phyloP scores from a whole-genome alignment of 1,140 invertebrate species.

The Pissodes strobi region DNA sequence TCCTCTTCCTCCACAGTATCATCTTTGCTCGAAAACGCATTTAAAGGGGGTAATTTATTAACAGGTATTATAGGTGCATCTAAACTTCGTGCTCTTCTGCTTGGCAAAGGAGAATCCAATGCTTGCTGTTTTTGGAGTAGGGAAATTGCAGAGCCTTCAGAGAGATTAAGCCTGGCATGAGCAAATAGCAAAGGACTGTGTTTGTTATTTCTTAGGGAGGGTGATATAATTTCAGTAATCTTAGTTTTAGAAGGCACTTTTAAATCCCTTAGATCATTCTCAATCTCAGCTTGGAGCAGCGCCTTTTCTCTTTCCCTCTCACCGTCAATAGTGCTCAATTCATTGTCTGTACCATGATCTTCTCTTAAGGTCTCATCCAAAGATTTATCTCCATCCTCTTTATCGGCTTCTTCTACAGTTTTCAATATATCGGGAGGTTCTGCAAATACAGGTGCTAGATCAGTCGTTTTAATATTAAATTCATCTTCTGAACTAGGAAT shows the following conservation, averaged over 20 bases:
- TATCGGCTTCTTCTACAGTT: constrained; percentile 48
- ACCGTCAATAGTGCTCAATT: constrained; percentile 52
- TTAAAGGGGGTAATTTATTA: constrained; percentile 76
- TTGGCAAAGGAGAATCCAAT: constrained; percentile 71
- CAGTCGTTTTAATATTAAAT: constrained; percentile 52
- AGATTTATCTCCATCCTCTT: constrained; percentile 48
- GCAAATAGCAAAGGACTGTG: constrained; percentile 79
- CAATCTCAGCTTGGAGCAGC: constrained; percentile 50
- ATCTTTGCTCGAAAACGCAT: constrained; percentile 85
- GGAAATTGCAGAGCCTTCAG: constrained; percentile 76
- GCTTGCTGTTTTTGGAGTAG: constrained; percentile 74
- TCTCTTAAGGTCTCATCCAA: constrained; percentile 57
- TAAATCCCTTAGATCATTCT: constrained; percentile 51
- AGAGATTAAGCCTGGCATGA: constrained; percentile 75
- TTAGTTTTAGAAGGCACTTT: constrained; percentile 53
- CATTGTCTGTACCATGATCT: constrained; percentile 61
- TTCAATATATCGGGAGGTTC: constrained; percentile 44
- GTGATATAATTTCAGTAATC: constrained; percentile 57
- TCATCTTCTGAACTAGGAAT: constrained; percentile 73
- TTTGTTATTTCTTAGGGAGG: constrained; percentile 64
- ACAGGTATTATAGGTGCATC: constrained; percentile 81
- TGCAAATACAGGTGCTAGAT: constrained; percentile 51
- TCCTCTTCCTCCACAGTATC: constrained; percentile 77
- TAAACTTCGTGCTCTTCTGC: constrained; percentile 77
- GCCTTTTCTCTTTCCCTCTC: constrained; percentile 50